Evolutionary conservation across 2,113 vertebrate genomes (phyloP).

Genomic region (Platichthys stellatus): DNA sequence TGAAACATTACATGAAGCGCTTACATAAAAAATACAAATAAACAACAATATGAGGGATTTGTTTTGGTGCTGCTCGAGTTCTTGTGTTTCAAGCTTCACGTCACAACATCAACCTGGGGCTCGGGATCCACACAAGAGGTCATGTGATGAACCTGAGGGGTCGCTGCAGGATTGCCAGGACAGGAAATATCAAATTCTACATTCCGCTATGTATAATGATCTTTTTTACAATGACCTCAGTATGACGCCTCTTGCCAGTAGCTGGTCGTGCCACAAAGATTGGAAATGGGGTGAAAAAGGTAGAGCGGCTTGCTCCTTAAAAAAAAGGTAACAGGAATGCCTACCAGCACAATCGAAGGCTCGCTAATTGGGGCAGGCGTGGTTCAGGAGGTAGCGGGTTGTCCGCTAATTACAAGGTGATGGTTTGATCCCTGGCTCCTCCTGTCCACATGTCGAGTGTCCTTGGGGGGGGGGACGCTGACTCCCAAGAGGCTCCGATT

Average conservation of each 20-base stretch:
- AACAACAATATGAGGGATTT: too few species aligned
- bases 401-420: slow-evolving; percentile 6
- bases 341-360: background rate
- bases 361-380: background rate
- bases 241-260: background rate
- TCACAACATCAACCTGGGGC: too few species aligned
- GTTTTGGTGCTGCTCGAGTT: too few species aligned
- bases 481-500: background rate
- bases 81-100: background rate
- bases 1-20: background rate
- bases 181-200: background rate
- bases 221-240: background rate
- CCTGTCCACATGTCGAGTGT: slow-evolving; percentile 9
- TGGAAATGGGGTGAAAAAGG: background rate
- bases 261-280: background rate
- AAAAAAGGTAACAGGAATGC: background rate
- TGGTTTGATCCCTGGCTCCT: slow-evolving; percentile 8
- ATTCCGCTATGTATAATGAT: background rate
- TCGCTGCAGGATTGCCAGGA: background rate
- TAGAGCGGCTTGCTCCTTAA: background rate
- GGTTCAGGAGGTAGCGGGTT: background rate
- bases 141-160: background rate
- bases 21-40: too few species aligned
- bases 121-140: too few species aligned
- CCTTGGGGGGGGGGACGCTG: background rate